Evolutionary conservation across 2,888 invertebrate genomes (phyloP).

Genomic region (Eurois occulta): DNA sequence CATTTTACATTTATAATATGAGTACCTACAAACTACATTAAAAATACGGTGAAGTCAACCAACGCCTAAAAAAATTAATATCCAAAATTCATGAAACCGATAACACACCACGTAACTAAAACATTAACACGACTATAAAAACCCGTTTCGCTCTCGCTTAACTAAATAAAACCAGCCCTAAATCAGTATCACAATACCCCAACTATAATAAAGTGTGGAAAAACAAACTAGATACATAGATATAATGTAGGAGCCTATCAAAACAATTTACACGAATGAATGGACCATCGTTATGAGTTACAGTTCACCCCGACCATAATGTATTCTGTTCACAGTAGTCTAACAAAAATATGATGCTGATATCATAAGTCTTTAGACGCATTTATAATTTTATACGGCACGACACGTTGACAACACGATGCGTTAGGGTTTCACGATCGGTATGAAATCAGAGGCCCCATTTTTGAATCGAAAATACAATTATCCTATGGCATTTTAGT

Average conservation of each 20-base stretch:
- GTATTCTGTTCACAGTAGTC: conserved; percentile 59
- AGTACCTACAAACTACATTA: neutral
- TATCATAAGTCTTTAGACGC: conserved; percentile 48
- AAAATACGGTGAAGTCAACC: neutral
- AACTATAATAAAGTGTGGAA: conserved; percentile 52
- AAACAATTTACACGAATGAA: conserved; percentile 61
- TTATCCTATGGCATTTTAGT: no score
- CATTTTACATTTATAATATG: no score
- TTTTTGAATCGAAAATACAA: no score
- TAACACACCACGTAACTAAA: conserved; percentile 1
- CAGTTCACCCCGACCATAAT: conserved; percentile 37
- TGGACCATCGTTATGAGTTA: conserved; percentile 50
- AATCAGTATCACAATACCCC: conserved; percentile 36
- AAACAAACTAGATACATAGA: conserved; percentile 46
- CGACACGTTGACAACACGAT: conserved; percentile 30
- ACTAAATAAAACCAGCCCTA: conserved; percentile 52
- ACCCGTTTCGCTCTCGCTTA: conserved; percentile 41
- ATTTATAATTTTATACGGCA: conserved; percentile 38
- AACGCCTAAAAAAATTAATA: neutral
- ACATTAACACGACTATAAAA: conserved; percentile 38
- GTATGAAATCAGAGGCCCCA: no score
- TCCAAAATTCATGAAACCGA: neutral
- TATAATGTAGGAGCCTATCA: conserved; percentile 51
- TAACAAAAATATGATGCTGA: conserved; percentile 60
- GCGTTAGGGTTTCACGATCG: no score